Base-by-base conservation (phyloP, 2,888 invertebrate species). In the Xanthia togata region DNA sequence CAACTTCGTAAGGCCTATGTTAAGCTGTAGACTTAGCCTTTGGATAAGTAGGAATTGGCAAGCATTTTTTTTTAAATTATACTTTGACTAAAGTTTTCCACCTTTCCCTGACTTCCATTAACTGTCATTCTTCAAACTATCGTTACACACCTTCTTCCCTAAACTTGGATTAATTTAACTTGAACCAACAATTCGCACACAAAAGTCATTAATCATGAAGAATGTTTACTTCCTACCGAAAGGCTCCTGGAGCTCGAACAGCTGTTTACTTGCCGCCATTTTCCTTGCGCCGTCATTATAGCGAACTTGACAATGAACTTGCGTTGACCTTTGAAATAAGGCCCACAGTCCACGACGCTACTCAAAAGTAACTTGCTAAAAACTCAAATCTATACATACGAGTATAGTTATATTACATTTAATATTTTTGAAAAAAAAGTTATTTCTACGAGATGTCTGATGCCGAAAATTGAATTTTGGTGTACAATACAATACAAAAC, bases 261-360 rank as follows among this genome's bases (percentile, higher is more conserved):
- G 50, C 57, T 80, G 79, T 67, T 70, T 53, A 74, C 44, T 59
- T 2, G 12, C 47, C 70, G 73, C 69, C 57, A 79, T 79, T 78
- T 79, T 53, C 17, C 41, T 57, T 35, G 14, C 23, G 31, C 26
- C 41, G 67, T 44, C 59, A 62, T 67, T 26, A 44, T 38, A 38
- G 60, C 41, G 35, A 70, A 76, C 70, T 81, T 80, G 81, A 67
- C 81, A 80, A 4, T 81, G 65, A 76, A 81, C 76, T 70, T 70
- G 47, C 26, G 11, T 8, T 65, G 76, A 81, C 65, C 76, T 80
- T 64, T 68, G n/a, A 12, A 50, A 38, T 55, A 68, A 53, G 12
- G 20, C n/a, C 6, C 11, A 0, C 17, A n/a, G 35, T 35, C 20
- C 35, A 68, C 38, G 38, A 68, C 4, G 38, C 20, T 53, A 38